Conservation (phyloP, 1,140 invertebrate species). For the Zaprionus vittiger region DNA sequence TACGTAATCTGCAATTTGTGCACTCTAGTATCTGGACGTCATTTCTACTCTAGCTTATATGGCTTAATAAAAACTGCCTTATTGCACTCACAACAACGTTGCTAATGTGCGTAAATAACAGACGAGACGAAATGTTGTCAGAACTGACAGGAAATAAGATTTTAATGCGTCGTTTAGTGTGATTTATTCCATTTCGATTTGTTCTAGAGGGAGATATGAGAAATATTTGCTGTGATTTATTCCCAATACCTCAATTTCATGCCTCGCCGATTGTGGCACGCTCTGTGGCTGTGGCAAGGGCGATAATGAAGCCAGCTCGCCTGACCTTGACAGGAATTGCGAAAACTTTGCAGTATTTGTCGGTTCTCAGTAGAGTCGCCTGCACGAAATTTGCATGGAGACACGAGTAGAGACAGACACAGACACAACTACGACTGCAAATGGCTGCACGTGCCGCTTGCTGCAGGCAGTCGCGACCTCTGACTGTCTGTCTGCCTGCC, state of each 20-base stretch:
- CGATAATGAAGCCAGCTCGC: conserved; percentile 65
- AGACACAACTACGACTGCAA: conserved; percentile 11
- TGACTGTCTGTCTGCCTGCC: conserved; percentile 30
- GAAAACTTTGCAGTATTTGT: conserved; percentile 45
- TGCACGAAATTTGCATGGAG: conserved; percentile 55
- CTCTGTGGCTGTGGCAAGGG: conserved; percentile 18
- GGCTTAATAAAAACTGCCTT: neutral
- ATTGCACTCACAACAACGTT: neutral
- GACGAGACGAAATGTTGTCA: neutral
- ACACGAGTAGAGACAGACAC: conserved; percentile 12
- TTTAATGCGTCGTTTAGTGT: neutral
- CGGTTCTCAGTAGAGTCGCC: neutral
- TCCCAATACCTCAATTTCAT: neutral
- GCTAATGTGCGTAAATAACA: neutral
- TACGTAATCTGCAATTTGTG: conserved; percentile 55
- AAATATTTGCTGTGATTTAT: conserved; percentile 22
- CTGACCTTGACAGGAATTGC: conserved; percentile 61
- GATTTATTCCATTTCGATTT: conserved; percentile 29
- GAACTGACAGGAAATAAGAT: neutral
- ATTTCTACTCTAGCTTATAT: neutral
- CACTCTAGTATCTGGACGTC: neutral
- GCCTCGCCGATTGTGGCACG: conserved; percentile 4
- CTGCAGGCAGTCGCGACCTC: conserved; percentile 49
- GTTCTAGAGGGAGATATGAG: neutral
- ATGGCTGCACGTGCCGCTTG: conserved; percentile 52